phyloP scores from a whole-genome alignment of 2,888 invertebrate species.

The Halocaridina rubra region DNA sequence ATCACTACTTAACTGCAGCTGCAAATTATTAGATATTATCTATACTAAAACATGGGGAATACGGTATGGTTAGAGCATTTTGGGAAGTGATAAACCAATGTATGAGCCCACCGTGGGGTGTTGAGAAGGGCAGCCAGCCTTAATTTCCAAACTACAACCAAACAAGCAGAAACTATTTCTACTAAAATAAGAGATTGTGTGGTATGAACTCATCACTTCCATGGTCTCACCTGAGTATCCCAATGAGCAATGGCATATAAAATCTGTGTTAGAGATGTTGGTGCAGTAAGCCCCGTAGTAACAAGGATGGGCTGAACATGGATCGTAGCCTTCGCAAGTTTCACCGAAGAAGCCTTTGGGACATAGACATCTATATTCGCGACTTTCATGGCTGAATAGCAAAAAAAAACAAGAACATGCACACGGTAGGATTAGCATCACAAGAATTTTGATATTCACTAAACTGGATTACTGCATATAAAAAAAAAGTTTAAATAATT shows the following conservation, averaged over 20 bases:
- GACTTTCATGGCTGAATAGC: not conserved
- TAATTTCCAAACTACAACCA: not conserved
- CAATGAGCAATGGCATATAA: slow-evolving; percentile 12
- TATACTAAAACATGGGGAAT: no score
- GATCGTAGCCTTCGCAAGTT: not conserved
- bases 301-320: not conserved
- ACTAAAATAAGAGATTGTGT: no score
- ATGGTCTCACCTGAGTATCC: slow-evolving; percentile 22
- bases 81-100: no score
- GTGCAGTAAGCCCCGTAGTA: slow-evolving; percentile 20
- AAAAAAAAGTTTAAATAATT: no score
- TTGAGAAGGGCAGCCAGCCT: not conserved
- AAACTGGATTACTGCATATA: no score
- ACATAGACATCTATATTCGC: slow-evolving; percentile 12
- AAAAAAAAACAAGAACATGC: not conserved
- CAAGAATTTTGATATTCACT: no score
- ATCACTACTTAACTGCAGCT: no score
- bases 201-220: not conserved
- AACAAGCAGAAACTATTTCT: no score
- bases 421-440: no score
- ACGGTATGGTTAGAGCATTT: no score
- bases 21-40: no score
- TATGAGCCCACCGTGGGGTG: not conserved
- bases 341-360: slow-evolving; percentile 12
- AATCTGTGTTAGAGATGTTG: slow-evolving; percentile 19